Evolutionary conservation across 2,113 vertebrate genomes (phyloP), one percentile per base, ranked within the genome.

Genomic region (Gasterosteus aculeatus): DNA sequence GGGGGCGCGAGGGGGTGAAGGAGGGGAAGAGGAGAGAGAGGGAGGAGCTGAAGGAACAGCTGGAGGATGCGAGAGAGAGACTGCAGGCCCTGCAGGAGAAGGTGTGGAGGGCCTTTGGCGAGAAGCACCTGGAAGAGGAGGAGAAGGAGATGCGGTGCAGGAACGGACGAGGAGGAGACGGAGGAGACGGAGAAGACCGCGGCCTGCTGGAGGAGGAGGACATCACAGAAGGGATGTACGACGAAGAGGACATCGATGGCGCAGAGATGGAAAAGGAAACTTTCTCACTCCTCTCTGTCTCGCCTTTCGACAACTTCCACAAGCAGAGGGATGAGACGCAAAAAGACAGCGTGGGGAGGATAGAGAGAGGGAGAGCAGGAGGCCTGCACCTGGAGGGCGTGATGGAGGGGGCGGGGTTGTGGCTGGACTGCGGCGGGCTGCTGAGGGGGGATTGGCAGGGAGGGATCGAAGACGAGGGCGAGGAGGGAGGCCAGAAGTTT

Each of bases 51-150:
- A 95, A 94, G 83, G 92, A 93, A 35, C 94, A 95, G 84, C 82
- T 95, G 71, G 93, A 93, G 72, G 93, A 94, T 80, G 93, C 94
- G 7, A 90, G 91, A 63, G 93, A 92, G 65, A 93, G 91, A 59
- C 89, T 95, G 63, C 88, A 92, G 64, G 91, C 92, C 29, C 88
- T 95, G 75, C 94, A 95, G 88, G 92, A 93, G 85, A 95, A 90
- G 39, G 93, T 95, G 0, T 94, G 92, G 92, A 91, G 79, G 85
- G 93, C 88, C 1, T 95, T 94, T 57, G 93, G 93, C 47, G 92
- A 93, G 71, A 92, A 90, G 72, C 84, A 88, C 75, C 29, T 83
- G 62, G 78, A 19, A 1, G 82, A 88, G 56, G 35, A 38, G 35
- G 35, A 90, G 72, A 85, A 69, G 72, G 90, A 77, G 57, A 75